phyloP scores from a whole-genome alignment of 1,140 invertebrate species.

The Hirudo medicinalis region DNA sequence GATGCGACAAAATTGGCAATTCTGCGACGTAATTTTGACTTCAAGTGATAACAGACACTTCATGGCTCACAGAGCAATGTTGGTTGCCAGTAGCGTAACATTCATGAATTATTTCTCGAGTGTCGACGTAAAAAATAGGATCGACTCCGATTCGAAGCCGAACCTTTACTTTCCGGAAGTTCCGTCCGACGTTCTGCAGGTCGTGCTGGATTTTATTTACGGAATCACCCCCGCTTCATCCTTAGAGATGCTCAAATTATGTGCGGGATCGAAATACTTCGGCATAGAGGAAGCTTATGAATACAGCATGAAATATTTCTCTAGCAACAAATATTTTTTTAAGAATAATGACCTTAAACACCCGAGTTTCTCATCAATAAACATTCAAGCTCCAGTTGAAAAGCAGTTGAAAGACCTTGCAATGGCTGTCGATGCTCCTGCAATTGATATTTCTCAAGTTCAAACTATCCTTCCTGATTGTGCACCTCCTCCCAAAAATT shows the following conservation, averaged over 20 bases:
- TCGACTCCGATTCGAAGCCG: not conserved
- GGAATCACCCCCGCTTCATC: constrained; percentile 16
- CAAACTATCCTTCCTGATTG: not conserved
- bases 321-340: not conserved
- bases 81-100: constrained; percentile 19
- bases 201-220: constrained; percentile 22
- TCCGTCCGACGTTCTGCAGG: constrained; percentile 13
- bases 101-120: constrained; percentile 15
- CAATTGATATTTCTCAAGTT: not conserved
- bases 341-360: too few relatives aligned
- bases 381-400: not conserved
- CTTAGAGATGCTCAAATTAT: constrained; percentile 2
- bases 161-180: constrained; percentile 15
- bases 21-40: constrained; percentile 18
- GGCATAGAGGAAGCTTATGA: constrained; percentile 17
- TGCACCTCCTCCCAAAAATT: not conserved
- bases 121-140: not conserved
- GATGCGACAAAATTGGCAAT: constrained; percentile 17
- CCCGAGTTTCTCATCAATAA: too few relatives aligned
- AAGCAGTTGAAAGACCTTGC: not conserved
- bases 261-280: constrained; percentile 12
- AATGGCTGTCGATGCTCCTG: not conserved
- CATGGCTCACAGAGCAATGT: constrained; percentile 19
- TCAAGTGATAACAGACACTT: constrained; percentile 14
- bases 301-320: constrained; percentile 8